phyloP scores from a whole-genome alignment of 2,113 vertebrate genomes.

The Charina bottae region DNA sequence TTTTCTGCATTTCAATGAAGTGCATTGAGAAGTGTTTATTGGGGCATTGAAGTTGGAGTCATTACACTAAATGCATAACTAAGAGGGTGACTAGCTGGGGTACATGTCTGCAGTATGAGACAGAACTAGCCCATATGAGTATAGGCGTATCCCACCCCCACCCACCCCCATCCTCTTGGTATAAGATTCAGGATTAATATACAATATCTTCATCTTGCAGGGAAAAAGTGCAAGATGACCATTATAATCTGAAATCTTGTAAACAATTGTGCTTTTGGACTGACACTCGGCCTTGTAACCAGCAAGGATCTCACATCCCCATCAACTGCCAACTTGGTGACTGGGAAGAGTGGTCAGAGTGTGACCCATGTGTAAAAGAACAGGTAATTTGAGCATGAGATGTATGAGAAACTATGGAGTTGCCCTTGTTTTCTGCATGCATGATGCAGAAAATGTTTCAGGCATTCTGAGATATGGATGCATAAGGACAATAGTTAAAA shows the following conservation, averaged over 20 bases:
- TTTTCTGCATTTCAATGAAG: too few relatives aligned
- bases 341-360: slow-evolving; percentile 77
- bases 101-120: not conserved
- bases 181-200: slow-evolving; percentile 18
- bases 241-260: slow-evolving; percentile 72
- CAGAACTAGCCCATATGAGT: not conserved
- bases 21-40: too few relatives aligned
- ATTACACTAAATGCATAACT: not conserved
- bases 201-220: slow-evolving; percentile 57
- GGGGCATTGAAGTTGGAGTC: too few relatives aligned
- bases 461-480: not conserved
- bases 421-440: not conserved
- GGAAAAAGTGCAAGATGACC: slow-evolving; percentile 57
- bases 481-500: not conserved
- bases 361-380: slow-evolving; percentile 79
- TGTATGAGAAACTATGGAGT: not conserved
- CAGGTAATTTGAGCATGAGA: slow-evolving; percentile 66
- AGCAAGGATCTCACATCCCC: slow-evolving; percentile 76
- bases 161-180: not conserved
- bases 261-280: slow-evolving; percentile 54
- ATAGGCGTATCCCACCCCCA: not conserved
- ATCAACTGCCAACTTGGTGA: slow-evolving; percentile 77
- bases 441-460: not conserved
- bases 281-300: slow-evolving; percentile 73
- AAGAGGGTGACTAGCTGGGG: not conserved